A percentile compares a stretch with the other conserved stretches of the same genome.
Conservation (phyloP, 2,888 invertebrate genomes). For the Harpagoxenus sublaevis region DNA sequence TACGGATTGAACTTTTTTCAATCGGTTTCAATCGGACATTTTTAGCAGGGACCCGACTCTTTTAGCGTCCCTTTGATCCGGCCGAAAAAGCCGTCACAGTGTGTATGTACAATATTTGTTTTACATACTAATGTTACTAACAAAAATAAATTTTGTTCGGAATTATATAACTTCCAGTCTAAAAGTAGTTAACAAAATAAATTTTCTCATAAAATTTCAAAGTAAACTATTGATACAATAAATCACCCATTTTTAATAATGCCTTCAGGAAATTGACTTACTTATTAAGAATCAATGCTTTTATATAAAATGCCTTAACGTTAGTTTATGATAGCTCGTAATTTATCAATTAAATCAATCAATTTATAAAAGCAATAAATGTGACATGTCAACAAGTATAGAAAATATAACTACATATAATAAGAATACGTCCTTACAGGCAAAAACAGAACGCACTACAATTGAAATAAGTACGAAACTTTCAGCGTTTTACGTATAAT, state of each 20-base stretch:
- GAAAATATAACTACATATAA: neutral
- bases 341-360: neutral
- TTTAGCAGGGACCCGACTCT: no score
- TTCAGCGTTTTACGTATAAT: conserved; percentile 46
- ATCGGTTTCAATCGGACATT: no score
- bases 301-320: conserved; percentile 21
- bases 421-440: conserved; percentile 6
- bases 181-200: no score
- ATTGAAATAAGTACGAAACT: conserved; percentile 26
- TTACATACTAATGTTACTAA: no score
- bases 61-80: no score
- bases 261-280: neutral
- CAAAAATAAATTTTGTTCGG: no score
- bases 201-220: neutral
- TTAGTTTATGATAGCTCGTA: neutral
- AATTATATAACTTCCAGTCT: no score
- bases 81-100: no score
- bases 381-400: conserved; percentile 35
- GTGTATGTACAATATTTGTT: no score
- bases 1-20: no score
- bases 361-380: neutral
- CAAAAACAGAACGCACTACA: conserved; percentile 14
- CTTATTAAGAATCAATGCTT: neutral
- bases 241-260: neutral
- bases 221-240: neutral